Evolutionary conservation across 2,797 vertebrate genomes (phyloP), one percentile per base, ranked within the genome.

Genomic region (Betta splendens): DNA sequence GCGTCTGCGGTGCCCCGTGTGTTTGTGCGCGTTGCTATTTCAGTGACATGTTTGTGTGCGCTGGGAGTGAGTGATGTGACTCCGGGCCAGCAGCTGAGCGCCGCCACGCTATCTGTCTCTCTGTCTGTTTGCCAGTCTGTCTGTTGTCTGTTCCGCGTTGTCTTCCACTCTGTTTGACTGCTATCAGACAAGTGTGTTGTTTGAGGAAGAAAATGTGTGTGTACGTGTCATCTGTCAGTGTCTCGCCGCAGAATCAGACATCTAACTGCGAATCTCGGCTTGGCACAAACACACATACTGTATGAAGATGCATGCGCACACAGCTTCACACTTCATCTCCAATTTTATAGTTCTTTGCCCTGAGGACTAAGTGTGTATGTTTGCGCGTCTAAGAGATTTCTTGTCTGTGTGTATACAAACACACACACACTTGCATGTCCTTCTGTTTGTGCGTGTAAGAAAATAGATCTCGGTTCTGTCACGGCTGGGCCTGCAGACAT

Each of bases 391-490:
- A 69, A 59, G 64, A 71, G 64, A 79, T 64, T 70, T 48, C 36
- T 57, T 64, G 58, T 35, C 3, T 16, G 23, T 26, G 32, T 28
- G 25, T 44, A 52, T 23, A 33, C 29, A 26, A 26, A 58, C 46
- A 56, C 64, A 62, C 37, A 62, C 51, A 46, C 68, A 21, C 63
- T 66, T 72, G 60, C 69, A 73, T 72, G 77, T 84, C 70, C 79
- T 65, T 70, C 68, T 69, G 65, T 83, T 81, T 71, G 77, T 75
- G 69, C 39, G 64, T 70, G 57, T 68, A 76, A 70, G 75, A 81
- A 85, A 85, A 89, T 89, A 81, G 76, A 88, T 88, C 77, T 87
- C 50, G 40, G 80, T 75, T 82, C 71, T 87, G 86, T 88, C 86
- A 87, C 33, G 20, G 71, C 74, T 48, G 58, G 79, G 75, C 85